These are phyloP conservation scores for Drosophila seclusa DNA, from an alignment of 2,888 invertebrate genomes.

Conservation along the genomic window DNA sequence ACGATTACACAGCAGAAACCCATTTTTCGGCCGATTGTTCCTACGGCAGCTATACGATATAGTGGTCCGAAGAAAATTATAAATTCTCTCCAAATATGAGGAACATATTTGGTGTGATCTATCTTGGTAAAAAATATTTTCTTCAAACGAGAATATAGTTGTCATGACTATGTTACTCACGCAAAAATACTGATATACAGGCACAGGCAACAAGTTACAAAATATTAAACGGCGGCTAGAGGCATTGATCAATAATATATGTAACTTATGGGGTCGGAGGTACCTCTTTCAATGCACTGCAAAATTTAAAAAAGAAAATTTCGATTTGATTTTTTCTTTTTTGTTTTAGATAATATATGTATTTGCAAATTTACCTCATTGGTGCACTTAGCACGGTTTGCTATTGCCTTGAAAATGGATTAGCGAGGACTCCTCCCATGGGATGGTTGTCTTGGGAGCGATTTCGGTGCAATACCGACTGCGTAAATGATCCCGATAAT, in stretches of 20 bases:
- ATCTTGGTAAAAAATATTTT: not conserved
- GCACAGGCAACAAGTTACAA: too few relatives aligned
- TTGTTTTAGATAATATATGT: constrained; percentile 30
- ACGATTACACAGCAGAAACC: not conserved
- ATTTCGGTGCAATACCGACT: constrained; percentile 88
- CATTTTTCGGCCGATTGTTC: not conserved
- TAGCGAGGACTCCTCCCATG: constrained; percentile 89
- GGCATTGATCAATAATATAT: not conserved
- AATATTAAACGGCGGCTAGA: not conserved
- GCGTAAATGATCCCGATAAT: constrained; percentile 87
- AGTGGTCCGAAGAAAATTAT: not conserved
- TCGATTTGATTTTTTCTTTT: not conserved
- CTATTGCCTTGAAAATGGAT: constrained; percentile 86
- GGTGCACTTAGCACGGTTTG: constrained; percentile 36
- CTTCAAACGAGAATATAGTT: not conserved
- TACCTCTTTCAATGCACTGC: not conserved
- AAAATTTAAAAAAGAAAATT: not conserved
- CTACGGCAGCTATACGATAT: not conserved
- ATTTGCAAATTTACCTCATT: constrained; percentile 33
- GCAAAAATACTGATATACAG: not conserved
- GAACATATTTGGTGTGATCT: too few relatives aligned
- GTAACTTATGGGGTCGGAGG: not conserved
- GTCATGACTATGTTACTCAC: not conserved
- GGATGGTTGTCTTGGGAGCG: constrained; percentile 89
- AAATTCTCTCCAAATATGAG: not conserved